Conservation (phyloP, 2,888 invertebrate genomes). For the Macroteleia sp. region DNA sequence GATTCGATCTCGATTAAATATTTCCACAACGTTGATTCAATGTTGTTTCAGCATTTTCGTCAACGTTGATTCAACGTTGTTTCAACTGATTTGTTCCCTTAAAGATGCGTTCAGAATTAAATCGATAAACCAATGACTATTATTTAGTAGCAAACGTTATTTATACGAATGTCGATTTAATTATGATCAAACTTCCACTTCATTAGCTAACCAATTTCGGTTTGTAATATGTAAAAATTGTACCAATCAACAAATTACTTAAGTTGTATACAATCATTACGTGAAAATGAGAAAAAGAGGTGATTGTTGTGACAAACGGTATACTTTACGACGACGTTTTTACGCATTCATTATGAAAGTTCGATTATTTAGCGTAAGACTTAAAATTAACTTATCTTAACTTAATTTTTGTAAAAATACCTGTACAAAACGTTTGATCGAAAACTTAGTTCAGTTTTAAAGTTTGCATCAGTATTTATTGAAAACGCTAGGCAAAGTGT, state of each 20-base stretch:
- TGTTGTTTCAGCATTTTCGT: too few relatives aligned
- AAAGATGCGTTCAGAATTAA: slow-evolving; percentile 65
- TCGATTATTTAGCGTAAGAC: slow-evolving; percentile 1
- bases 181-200: slow-evolving; percentile 70
- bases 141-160: slow-evolving; percentile 74
- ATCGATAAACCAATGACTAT: slow-evolving; percentile 82
- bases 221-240: slow-evolving; percentile 74
- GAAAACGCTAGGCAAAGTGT: slow-evolving; percentile 42
- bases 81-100: background rate
- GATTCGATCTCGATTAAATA: too few relatives aligned
- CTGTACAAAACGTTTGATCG: slow-evolving; percentile 40
- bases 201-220: slow-evolving; percentile 75
- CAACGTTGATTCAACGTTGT: too few relatives aligned
- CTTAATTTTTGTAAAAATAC: slow-evolving; percentile 42
- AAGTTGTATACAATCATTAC: slow-evolving; percentile 69
- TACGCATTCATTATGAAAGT: slow-evolving; percentile 18
- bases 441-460: slow-evolving; percentile 28
- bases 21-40: too few relatives aligned
- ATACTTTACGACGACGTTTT: slow-evolving; percentile 26
- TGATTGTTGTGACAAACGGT: slow-evolving; percentile 25
- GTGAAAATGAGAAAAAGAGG: background rate
- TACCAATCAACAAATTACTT: slow-evolving; percentile 77
- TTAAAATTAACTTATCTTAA: slow-evolving; percentile 39
- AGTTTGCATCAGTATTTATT: slow-evolving; percentile 55
- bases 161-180: slow-evolving; percentile 68